Base-by-base conservation (phyloP, 2,797 vertebrate species). In the Ficedula albicollis region DNA sequence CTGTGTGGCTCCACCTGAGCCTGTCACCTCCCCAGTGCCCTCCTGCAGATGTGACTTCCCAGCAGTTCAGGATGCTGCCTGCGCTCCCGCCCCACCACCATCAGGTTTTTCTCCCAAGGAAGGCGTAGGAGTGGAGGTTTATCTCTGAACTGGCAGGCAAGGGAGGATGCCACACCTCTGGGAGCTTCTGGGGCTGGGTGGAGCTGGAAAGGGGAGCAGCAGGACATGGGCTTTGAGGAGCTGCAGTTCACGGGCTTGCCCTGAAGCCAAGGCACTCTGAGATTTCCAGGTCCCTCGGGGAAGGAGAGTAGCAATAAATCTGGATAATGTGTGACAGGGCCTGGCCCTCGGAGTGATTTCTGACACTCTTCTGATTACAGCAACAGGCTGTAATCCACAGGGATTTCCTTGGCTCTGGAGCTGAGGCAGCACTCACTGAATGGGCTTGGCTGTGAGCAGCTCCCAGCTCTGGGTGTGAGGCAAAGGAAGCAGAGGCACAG, bases 111-210 rank as follows among this genome's bases (percentile, higher is more conserved):
- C 68, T 83, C 60, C 85, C 13, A 4, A 25, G 87, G 75, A 84
- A 82, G 69, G 63, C 2, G n/a, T 82, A 80, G 95, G 81, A 94
- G 86, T 21, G 44, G 41, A 77, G 68, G 16, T 84, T 96, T 92
- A 64, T 83, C 88, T 96, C 75, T 0, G 0, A 43, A 5, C 78
- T 92, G 88, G 68, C 92, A 83, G 77, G 46, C 38, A 20, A 7
- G 67, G 84, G 60, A 93, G 63, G 90, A 92, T 92, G 77, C 92
- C 81, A 70, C 86, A 87, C 88, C 88, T 96, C 81, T 80, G 75
- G 52, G 81, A 90, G 81, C 86, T 94, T 5, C 81, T 74, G 39
- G 59, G 77, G 52, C 60, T 77, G 84, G 86, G 81, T 89, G 90
- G 94, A 88, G 69, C 0, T 0, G 64, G 73, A 30, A 86, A 26